phyloP scores from a whole-genome alignment of 2,113 vertebrate genomes.

The Cynoglossus semilaevis region DNA sequence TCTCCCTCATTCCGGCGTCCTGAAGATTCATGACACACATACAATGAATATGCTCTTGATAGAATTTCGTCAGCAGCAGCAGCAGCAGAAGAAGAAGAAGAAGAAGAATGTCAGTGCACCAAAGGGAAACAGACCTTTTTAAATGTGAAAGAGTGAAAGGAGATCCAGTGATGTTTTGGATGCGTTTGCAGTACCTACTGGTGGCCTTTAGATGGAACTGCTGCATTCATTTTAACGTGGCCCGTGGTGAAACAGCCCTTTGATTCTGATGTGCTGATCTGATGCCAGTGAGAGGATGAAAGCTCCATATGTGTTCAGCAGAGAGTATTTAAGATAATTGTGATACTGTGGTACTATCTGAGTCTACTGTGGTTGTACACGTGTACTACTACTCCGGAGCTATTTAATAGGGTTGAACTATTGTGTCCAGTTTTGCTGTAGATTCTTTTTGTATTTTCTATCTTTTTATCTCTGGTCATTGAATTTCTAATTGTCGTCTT shows the following conservation, averaged over 20 bases:
- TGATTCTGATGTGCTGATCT: slow-evolving; percentile 3
- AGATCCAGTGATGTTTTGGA: not conserved
- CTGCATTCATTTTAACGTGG: slow-evolving; percentile 68
- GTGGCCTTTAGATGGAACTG: slow-evolving; percentile 76
- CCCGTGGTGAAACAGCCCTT: not conserved
- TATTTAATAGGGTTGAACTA: too few relatives aligned
- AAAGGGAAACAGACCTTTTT: slow-evolving; percentile 7
- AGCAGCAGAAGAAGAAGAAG: not conserved
- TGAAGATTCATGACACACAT: slow-evolving; percentile 36
- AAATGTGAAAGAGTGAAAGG: not conserved
- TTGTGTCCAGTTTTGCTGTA: too few relatives aligned
- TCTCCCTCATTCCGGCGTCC: slow-evolving; percentile 27
- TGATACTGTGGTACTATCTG: too few relatives aligned
- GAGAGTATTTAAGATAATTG: too few relatives aligned
- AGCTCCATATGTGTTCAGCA: not conserved
- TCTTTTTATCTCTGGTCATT: too few relatives aligned
- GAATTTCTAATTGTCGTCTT: too few relatives aligned
- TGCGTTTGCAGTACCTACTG: slow-evolving; percentile 58
- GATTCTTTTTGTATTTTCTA: too few relatives aligned
- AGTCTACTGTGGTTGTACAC: too few relatives aligned
- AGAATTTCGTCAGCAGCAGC: slow-evolving; percentile 16
- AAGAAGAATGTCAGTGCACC: slow-evolving; percentile 18
- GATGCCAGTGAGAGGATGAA: slow-evolving; percentile 4
- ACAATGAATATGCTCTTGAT: slow-evolving; percentile 59
- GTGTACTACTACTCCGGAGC: too few relatives aligned